phyloP scores from a whole-genome alignment of 2,888 invertebrate genomes.

The Cosmorhoe ocellata region DNA sequence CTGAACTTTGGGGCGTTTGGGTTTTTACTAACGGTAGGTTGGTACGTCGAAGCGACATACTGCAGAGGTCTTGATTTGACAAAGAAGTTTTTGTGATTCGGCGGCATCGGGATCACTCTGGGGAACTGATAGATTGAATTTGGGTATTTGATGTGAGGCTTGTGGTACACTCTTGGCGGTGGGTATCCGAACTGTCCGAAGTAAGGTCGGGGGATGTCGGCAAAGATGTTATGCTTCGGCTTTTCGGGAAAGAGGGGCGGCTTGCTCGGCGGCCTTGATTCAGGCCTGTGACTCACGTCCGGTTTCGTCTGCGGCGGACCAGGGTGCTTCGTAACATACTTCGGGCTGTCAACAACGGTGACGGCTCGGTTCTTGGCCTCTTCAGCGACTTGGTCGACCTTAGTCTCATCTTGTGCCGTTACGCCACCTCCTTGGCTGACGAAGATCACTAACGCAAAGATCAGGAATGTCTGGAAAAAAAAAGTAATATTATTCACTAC shows the following conservation, averaged over 20 bases:
- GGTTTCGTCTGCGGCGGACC: slow-evolving; percentile 34
- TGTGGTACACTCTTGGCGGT: slow-evolving; percentile 52
- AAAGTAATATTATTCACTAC: no score
- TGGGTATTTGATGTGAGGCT: slow-evolving; percentile 49
- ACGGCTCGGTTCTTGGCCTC: slow-evolving; percentile 63
- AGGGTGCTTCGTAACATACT: slow-evolving; percentile 51
- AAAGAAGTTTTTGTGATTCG: slow-evolving; percentile 46
- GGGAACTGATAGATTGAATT: slow-evolving; percentile 66
- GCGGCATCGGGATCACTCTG: slow-evolving; percentile 59
- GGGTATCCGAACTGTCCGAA: slow-evolving; percentile 51
- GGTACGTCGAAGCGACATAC: slow-evolving; percentile 55
- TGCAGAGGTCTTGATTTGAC: slow-evolving; percentile 49
- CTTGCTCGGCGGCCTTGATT: slow-evolving; percentile 61
- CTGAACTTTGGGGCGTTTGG: slow-evolving; percentile 53
- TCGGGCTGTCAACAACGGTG: slow-evolving; percentile 58
- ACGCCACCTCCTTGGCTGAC: slow-evolving; percentile 65
- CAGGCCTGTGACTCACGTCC: slow-evolving; percentile 51
- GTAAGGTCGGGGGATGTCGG: slow-evolving; percentile 50
- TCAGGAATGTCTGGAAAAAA: slow-evolving; percentile 72
- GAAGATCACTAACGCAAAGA: slow-evolving; percentile 74
- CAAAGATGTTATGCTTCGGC: slow-evolving; percentile 46
- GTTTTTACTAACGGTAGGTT: slow-evolving; percentile 51
- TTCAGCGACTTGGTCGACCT: slow-evolving; percentile 65
- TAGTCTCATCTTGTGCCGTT: slow-evolving; percentile 55
- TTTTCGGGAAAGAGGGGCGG: slow-evolving; percentile 61